Evolutionary conservation across 2,888 invertebrate species (phyloP).

Genomic region (Orchestes rusci): DNA sequence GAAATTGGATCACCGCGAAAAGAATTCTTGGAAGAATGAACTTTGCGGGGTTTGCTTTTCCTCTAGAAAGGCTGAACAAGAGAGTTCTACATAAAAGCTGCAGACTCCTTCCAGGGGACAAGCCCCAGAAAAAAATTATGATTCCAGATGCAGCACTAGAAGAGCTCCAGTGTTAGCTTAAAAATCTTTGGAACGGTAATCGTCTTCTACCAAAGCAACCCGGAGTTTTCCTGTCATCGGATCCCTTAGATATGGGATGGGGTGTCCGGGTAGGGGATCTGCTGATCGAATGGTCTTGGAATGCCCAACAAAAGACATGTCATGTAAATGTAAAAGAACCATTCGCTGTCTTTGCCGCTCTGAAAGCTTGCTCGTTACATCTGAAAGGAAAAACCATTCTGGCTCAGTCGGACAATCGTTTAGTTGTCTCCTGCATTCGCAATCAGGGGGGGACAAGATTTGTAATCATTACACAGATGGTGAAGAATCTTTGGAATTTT

Average conservation of each 20-base stretch:
- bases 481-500: slow-evolving; percentile 10
- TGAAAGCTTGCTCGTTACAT: not conserved
- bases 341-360: slow-evolving; percentile 16
- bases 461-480: slow-evolving; percentile 3
- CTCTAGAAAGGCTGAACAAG: slow-evolving; percentile 3
- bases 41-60: slow-evolving; percentile 4
- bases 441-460: slow-evolving; percentile 24
- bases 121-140: not conserved
- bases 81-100: not conserved
- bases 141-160: slow-evolving; percentile 5
- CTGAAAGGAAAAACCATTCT: slow-evolving; percentile 13
- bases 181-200: slow-evolving; percentile 5
- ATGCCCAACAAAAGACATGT: slow-evolving; percentile 17
- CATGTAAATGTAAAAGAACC: slow-evolving; percentile 26
- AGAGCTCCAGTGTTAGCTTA: slow-evolving; percentile 21
- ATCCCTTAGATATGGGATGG: slow-evolving; percentile 24
- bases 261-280: slow-evolving; percentile 12
- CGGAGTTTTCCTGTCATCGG: slow-evolving; percentile 23
- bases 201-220: too few relatives aligned
- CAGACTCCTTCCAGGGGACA: not conserved
- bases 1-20: slow-evolving; percentile 1
- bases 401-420: slow-evolving; percentile 25
- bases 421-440: slow-evolving; percentile 22
- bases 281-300: slow-evolving; percentile 5
- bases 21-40: slow-evolving; percentile 5